phyloP scores from a whole-genome alignment of 2,797 vertebrate species.

The Poecilia gillii region DNA sequence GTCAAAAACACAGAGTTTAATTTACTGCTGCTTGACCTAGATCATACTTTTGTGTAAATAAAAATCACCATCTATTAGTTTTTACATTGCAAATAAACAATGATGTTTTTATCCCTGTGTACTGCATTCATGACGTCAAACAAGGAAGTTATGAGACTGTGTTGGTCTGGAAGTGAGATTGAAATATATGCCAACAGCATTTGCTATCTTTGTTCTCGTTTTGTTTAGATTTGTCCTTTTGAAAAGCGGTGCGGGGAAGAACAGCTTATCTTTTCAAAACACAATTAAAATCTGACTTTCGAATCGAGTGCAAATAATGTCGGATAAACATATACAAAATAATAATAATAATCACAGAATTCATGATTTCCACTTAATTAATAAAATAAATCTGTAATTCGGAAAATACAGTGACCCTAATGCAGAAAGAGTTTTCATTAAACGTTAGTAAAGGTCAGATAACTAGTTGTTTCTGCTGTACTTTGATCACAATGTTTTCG shows the following conservation, averaged over 20 bases:
- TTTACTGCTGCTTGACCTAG: neutral
- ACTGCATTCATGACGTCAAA: neutral
- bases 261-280: neutral
- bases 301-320: neutral
- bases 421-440: neutral
- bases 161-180: neutral
- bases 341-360: neutral
- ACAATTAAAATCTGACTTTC: neutral
- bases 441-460: neutral
- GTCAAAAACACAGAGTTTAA: too few species aligned
- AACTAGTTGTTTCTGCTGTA: neutral
- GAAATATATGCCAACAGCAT: neutral
- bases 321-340: neutral
- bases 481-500: neutral
- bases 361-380: neutral
- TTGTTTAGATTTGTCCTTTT: neutral
- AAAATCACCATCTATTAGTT: neutral
- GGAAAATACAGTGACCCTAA: neutral
- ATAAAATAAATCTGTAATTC: neutral
- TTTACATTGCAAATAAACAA: neutral
- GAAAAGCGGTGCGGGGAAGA: neutral
- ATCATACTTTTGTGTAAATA: neutral
- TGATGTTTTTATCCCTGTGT: neutral
- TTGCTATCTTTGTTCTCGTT: neutral
- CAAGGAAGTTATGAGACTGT: neutral